These are phyloP conservation scores for Leucophora obtusa DNA, from an alignment of 2,888 invertebrate species.

Conservation along the genomic window DNA sequence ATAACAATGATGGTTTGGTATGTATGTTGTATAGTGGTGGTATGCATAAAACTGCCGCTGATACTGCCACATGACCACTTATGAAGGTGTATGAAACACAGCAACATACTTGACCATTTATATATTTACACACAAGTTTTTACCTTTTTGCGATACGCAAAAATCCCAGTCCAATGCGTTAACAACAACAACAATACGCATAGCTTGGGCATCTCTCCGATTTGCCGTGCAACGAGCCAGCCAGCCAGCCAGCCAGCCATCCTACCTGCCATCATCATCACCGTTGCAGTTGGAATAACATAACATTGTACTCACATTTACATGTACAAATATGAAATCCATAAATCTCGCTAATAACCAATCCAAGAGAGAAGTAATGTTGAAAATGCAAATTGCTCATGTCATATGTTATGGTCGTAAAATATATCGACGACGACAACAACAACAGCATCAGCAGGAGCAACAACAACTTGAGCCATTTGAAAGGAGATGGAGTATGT, in stretches of 20 bases:
- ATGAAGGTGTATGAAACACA: conserved; percentile 61
- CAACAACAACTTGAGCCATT: background rate
- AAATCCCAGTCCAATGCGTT: conserved; percentile 31
- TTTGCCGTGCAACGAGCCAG: no score
- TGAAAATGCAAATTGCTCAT: conserved; percentile 78
- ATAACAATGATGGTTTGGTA: conserved; percentile 59
- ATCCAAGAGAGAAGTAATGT: conserved; percentile 73
- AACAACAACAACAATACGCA: conserved; percentile 27
- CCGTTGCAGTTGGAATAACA: conserved; percentile 47
- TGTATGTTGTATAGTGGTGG: conserved; percentile 48
- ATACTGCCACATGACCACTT: conserved; percentile 40
- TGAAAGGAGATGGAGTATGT: conserved; percentile 19
- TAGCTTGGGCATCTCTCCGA: conserved; percentile 33
- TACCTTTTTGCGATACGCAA: conserved; percentile 58
- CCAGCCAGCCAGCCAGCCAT: conserved; percentile 20
- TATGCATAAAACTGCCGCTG: conserved; percentile 7
- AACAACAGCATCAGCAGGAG: conserved; percentile 24
- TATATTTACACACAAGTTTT: conserved; percentile 39
- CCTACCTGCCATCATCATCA: conserved; percentile 6
- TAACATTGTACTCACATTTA: conserved; percentile 64
- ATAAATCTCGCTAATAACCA: conserved; percentile 79
- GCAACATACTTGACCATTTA: conserved; percentile 60
- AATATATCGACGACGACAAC: conserved; percentile 61
- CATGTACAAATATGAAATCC: conserved; percentile 76
- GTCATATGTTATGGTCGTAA: conserved; percentile 71